Evolutionary conservation across 2,113 vertebrate genomes (phyloP).

Genomic region (Podocnemis expansa): DNA sequence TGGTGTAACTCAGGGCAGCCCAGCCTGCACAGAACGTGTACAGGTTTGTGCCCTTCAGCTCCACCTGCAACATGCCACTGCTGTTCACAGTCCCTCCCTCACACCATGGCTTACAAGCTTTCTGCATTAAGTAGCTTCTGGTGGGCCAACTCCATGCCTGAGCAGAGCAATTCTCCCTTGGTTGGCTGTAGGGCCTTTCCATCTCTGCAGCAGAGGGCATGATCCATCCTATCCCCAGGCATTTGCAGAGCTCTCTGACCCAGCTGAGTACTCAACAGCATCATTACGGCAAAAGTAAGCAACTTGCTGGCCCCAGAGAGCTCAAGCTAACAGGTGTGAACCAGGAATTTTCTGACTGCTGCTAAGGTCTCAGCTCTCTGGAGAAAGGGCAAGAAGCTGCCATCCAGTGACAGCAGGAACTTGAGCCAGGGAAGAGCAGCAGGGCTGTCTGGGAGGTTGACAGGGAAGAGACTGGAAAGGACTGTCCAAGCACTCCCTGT

Average conservation of each 20-base stretch:
- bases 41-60: no score
- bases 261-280: background rate
- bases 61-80: no score
- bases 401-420: background rate
- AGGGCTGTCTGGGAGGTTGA: background rate
- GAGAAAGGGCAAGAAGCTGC: background rate
- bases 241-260: background rate
- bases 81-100: background rate
- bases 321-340: background rate
- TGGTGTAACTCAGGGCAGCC: background rate
- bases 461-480: background rate
- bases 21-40: background rate
- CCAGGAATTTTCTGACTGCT: background rate
- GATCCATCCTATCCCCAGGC: background rate
- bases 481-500: background rate
- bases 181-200: background rate
- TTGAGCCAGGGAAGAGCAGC: background rate
- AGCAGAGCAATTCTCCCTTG: background rate
- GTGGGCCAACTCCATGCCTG: background rate
- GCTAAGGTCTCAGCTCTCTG: background rate
- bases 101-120: background rate
- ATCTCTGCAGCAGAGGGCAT: background rate
- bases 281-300: background rate
- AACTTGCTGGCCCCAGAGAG: background rate
- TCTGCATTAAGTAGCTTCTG: background rate